phyloP scores from a whole-genome alignment of 2,113 vertebrate species.

The Actenoides lindsayi region DNA sequence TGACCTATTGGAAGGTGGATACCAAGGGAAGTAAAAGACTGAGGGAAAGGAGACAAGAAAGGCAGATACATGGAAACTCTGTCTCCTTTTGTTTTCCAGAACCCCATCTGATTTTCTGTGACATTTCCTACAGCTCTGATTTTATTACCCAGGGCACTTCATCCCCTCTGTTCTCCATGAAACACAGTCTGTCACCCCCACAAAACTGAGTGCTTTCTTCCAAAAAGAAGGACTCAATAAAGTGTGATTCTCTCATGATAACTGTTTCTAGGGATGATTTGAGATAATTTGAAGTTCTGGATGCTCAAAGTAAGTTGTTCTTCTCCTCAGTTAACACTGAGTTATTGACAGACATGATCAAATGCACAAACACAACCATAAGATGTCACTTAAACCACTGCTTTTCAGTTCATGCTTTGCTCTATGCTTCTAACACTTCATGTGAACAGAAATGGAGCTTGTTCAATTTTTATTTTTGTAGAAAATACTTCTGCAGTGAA shows the following conservation, averaged over 20 bases:
- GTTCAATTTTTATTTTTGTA: neutral
- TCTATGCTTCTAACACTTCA: neutral
- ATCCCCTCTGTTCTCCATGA: neutral
- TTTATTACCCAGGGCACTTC: neutral
- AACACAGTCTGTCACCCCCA: neutral
- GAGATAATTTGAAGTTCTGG: neutral
- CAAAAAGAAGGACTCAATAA: neutral
- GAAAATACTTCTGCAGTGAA: neutral
- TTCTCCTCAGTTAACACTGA: rapidly evolving
- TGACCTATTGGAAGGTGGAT: neutral
- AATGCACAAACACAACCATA: neutral
- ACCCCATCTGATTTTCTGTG: neutral
- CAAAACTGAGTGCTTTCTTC: neutral
- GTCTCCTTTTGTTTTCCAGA: neutral
- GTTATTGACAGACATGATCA: neutral
- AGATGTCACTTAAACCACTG: neutral
- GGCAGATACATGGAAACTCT: rapidly evolving
- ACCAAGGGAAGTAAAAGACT: neutral
- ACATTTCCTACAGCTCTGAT: neutral
- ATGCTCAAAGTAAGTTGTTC: neutral
- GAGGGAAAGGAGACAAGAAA: neutral
- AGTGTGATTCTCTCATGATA: neutral
- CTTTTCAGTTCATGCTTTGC: neutral
- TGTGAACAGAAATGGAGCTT: neutral
- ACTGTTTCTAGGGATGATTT: neutral